Evolutionary conservation across 2,888 invertebrate species (phyloP).

Genomic region (Plemyria rubiginata): DNA sequence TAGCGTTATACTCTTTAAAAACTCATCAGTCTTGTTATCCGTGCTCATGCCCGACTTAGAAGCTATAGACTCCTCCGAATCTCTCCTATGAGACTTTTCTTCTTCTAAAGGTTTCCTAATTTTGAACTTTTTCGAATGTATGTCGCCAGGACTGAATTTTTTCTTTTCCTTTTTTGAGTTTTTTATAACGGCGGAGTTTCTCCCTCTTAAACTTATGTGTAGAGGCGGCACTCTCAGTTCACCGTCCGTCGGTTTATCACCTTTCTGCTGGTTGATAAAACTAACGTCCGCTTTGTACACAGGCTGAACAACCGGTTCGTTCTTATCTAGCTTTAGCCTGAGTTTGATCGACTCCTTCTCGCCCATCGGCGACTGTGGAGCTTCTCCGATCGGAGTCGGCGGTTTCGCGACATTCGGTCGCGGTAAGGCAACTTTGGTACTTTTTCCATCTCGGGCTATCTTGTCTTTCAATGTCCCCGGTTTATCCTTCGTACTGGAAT

Average conservation of each 20-base stretch:
- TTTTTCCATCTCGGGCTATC: slow-evolving; percentile 70
- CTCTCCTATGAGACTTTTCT: slow-evolving; percentile 69
- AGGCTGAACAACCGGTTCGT: slow-evolving; percentile 90
- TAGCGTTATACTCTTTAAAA: slow-evolving; percentile 71
- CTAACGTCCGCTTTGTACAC: slow-evolving; percentile 93
- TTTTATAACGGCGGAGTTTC: slow-evolving; percentile 94
- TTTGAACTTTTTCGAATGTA: slow-evolving; percentile 84
- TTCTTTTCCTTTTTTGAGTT: slow-evolving; percentile 89
- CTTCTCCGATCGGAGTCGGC: slow-evolving; percentile 53
- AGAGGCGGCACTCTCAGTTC: slow-evolving; percentile 94
- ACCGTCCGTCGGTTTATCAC: slow-evolving; percentile 81
- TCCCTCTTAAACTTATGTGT: slow-evolving; percentile 93
- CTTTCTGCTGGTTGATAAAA: slow-evolving; percentile 86
- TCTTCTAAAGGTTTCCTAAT: slow-evolving; percentile 74
- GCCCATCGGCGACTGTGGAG: slow-evolving; percentile 68
- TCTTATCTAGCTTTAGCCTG: slow-evolving; percentile 92
- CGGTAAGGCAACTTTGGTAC: slow-evolving; percentile 73
- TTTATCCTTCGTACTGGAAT: slow-evolving; percentile 71
- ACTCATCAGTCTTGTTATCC: slow-evolving; percentile 77
- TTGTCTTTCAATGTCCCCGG: slow-evolving; percentile 73
- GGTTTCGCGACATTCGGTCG: slow-evolving; percentile 61
- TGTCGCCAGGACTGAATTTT: slow-evolving; percentile 77
- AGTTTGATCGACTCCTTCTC: slow-evolving; percentile 92
- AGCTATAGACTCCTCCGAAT: slow-evolving; percentile 65
- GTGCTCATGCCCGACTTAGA: slow-evolving; percentile 65